A percentile compares a stretch with the other conserved stretches of the same genome.
phyloP scores from a whole-genome alignment of 2,888 invertebrate genomes.

The Fragum whitleyi region DNA sequence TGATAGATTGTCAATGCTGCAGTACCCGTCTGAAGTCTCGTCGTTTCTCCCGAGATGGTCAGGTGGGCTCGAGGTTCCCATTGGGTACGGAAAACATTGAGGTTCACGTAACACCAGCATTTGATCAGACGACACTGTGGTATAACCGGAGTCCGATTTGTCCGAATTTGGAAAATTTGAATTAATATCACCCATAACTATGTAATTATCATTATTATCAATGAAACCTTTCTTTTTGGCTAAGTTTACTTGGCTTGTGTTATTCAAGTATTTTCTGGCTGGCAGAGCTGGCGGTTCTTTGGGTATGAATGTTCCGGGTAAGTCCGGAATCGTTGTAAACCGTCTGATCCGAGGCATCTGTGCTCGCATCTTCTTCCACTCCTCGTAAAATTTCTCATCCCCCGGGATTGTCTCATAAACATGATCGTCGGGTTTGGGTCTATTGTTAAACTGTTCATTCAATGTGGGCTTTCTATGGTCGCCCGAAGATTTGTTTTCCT shows the following conservation, averaged over 20 bases:
- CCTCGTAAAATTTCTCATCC: constrained; percentile 70
- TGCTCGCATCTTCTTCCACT: constrained; percentile 65
- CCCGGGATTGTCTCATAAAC: constrained; percentile 75
- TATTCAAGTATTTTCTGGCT: constrained; percentile 58
- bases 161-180: constrained; percentile 50
- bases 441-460: constrained; percentile 56
- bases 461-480: constrained; percentile 55
- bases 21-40: constrained; percentile 65
- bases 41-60: constrained; percentile 40
- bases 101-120: constrained; percentile 25
- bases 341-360: constrained; percentile 62
- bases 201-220: constrained; percentile 54
- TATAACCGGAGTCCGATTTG: constrained; percentile 39
- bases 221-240: constrained; percentile 6
- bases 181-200: constrained; percentile 64
- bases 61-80: constrained; percentile 17
- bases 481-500: constrained; percentile 37
- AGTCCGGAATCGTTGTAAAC: constrained; percentile 67
- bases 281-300: constrained; percentile 71
- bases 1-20: constrained; percentile 64
- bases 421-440: constrained; percentile 68
- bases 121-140: constrained; percentile 46
- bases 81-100: constrained; percentile 49
- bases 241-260: constrained; percentile 10
- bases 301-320: constrained; percentile 70